Evolutionary conservation across 2,888 invertebrate species (phyloP).

Genomic region (Meloe dianella): DNA sequence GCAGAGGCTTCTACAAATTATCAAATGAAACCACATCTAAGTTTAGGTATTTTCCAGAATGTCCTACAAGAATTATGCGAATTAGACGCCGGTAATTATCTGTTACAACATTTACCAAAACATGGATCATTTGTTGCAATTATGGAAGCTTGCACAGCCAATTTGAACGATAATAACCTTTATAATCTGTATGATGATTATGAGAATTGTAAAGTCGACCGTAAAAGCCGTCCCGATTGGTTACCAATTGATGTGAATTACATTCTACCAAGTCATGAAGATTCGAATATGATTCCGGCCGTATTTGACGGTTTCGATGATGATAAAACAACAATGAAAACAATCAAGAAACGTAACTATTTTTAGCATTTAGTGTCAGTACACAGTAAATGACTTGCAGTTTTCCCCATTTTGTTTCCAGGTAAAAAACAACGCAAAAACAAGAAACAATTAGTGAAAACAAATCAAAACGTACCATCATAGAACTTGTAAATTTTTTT

Average conservation of each 20-base stretch:
- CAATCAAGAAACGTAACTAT: neutral
- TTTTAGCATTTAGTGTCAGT: slow-evolving; percentile 12
- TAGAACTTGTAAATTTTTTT: slow-evolving; percentile 14
- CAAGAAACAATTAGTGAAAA: slow-evolving; percentile 10
- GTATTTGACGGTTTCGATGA: slow-evolving; percentile 33
- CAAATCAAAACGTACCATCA: slow-evolving; percentile 15
- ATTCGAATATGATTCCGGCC: slow-evolving; percentile 38
- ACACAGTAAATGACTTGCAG: slow-evolving; percentile 24
- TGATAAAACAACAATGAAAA: neutral
- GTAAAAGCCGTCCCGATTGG: slow-evolving; percentile 30
- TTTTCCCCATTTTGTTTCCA: neutral
- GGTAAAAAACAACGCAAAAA: slow-evolving; percentile 26
- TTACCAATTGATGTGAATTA: slow-evolving; percentile 45
- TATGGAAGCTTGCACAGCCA: slow-evolving; percentile 36
- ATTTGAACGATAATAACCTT: slow-evolving; percentile 20
- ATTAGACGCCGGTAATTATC: slow-evolving; percentile 47
- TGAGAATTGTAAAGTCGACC: slow-evolving; percentile 28
- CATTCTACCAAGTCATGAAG: slow-evolving; percentile 41
- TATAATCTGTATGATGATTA: slow-evolving; percentile 39
- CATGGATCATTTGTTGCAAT: slow-evolving; percentile 47
- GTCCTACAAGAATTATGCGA: slow-evolving; percentile 42
- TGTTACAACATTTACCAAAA: slow-evolving; percentile 49
- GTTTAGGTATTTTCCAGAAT: slow-evolving; percentile 48
- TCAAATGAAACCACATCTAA: slow-evolving; percentile 46
- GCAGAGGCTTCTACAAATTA: slow-evolving; percentile 47